phyloP scores from a whole-genome alignment of 2,797 vertebrate genomes.

The Hydrolagus colliei region DNA sequence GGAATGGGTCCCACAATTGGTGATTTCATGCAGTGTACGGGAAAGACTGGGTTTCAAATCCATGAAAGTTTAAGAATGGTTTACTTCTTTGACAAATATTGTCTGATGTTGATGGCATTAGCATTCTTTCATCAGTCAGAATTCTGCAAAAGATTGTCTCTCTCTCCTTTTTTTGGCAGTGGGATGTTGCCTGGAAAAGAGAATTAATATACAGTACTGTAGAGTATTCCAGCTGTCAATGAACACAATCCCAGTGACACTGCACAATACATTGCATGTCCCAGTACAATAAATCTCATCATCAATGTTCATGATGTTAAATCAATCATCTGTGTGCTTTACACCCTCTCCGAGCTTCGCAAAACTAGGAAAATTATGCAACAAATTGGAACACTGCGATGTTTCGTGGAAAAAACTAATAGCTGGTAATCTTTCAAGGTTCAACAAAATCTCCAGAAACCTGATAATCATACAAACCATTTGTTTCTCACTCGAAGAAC shows the following conservation, averaged over 20 bases:
- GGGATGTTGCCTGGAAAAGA: constrained; percentile 78
- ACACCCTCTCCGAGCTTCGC: too few relatives aligned
- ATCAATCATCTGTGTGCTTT: neutral
- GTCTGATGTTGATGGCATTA: neutral
- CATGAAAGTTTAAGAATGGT: neutral
- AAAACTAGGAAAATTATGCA: too few relatives aligned
- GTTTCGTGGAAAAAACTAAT: too few relatives aligned
- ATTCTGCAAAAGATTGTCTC: constrained; percentile 34
- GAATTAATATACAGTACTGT: constrained; percentile 34
- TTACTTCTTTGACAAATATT: neutral
- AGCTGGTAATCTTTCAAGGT: too few relatives aligned
- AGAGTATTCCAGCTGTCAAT: neutral
- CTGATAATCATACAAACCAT: too few relatives aligned
- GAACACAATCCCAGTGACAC: neutral
- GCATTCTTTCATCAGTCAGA: neutral
- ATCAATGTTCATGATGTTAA: neutral
- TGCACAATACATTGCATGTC: too few relatives aligned
- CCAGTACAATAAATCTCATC: too few relatives aligned
- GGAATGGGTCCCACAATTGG: too few relatives aligned
- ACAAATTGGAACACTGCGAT: too few relatives aligned
- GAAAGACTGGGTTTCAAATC: neutral
- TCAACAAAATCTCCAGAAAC: too few relatives aligned
- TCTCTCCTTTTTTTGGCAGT: constrained; percentile 64
- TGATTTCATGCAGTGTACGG: neutral
- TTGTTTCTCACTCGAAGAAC: too few relatives aligned